phyloP scores from a whole-genome alignment of 2,113 vertebrate genomes.

The Desmodus rotundus region DNA sequence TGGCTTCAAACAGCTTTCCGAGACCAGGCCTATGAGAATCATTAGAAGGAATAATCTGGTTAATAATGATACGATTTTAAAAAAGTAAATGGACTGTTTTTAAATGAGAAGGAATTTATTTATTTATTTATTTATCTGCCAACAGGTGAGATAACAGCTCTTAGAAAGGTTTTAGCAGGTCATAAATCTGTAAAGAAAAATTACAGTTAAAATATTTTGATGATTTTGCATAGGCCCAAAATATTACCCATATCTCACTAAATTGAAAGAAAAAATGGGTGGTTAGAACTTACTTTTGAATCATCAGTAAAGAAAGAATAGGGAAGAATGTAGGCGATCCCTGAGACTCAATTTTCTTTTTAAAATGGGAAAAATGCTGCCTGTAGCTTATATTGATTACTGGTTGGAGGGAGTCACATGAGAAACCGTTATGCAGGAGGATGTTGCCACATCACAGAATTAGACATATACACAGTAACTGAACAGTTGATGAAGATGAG shows the following conservation, averaged over 20 bases:
- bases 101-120: slow-evolving; percentile 54
- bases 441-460: neutral
- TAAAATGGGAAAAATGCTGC: neutral
- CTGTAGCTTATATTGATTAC: neutral
- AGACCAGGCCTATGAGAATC: slow-evolving; percentile 46
- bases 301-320: neutral
- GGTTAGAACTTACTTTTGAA: neutral
- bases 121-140: neutral
- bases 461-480: neutral
- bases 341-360: neutral
- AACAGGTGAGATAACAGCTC: slow-evolving; percentile 20
- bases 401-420: neutral
- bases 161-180: slow-evolving; percentile 28
- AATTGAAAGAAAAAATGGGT: neutral
- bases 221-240: neutral
- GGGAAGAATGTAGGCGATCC: neutral
- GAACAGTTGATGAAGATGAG: neutral
- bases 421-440: neutral
- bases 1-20: slow-evolving; percentile 46
- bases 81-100: slow-evolving; percentile 47
- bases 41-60: slow-evolving; percentile 49
- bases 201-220: neutral
- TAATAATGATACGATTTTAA: slow-evolving; percentile 61
- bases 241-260: neutral
- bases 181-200: slow-evolving; percentile 25